These are phyloP conservation scores for Cuniculus paca DNA, from an alignment of 2,797 vertebrate species.

Conservation along the genomic window DNA sequence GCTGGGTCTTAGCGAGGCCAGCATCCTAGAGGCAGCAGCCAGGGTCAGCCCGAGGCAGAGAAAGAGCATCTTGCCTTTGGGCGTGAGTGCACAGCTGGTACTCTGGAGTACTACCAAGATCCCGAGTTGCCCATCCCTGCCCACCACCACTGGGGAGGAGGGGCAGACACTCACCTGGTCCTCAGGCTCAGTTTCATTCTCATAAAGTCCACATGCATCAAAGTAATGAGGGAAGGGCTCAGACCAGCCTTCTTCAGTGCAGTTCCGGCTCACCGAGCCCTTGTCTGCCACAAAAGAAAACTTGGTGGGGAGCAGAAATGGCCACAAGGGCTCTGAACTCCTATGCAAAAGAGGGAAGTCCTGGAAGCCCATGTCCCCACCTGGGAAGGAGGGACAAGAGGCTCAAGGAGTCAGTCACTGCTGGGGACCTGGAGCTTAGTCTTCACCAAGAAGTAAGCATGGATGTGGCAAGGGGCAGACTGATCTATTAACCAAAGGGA, in stretches of 20 bases:
- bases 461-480: not conserved
- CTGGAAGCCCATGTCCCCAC: not conserved
- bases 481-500: not conserved
- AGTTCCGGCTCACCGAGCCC: constrained; percentile 95
- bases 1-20: not conserved
- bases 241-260: constrained; percentile 96
- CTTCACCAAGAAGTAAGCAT: not conserved
- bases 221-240: constrained; percentile 96
- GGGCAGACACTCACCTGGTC: constrained; percentile 86
- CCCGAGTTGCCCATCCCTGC: not conserved
- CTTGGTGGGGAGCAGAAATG: not conserved
- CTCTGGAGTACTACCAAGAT: not conserved
- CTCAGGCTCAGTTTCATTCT: constrained; percentile 90
- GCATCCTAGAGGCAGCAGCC: not conserved
- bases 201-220: constrained; percentile 93
- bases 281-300: constrained; percentile 84
- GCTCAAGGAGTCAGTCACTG: not conserved
- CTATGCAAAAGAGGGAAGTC: not conserved
- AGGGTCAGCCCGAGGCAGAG: not conserved
- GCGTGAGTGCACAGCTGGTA: not conserved
- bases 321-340: not conserved
- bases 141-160: not conserved
- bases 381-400: not conserved
- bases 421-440: not conserved
- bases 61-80: not conserved